Evolutionary conservation across 2,113 vertebrate species (phyloP).

Genomic region (Microtus oregoni): DNA sequence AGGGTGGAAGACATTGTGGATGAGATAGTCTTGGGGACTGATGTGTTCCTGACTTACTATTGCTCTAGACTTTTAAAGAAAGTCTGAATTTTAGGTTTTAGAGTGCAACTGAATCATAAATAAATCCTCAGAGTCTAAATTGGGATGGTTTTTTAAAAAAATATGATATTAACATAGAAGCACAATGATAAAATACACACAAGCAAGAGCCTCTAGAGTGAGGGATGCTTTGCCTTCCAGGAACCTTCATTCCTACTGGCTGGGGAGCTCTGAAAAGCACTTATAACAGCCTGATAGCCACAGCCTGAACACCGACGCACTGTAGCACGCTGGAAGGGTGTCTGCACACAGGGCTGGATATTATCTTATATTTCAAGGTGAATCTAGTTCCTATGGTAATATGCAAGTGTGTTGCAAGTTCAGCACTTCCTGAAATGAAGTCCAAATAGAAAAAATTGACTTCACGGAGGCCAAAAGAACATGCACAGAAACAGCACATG

Average conservation of each 20-base stretch:
- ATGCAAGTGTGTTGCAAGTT: slow-evolving; percentile 29
- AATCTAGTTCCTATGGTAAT: slow-evolving; percentile 61
- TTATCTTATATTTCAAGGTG: slow-evolving; percentile 67
- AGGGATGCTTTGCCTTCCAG: slow-evolving; percentile 54
- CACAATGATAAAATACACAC: slow-evolving; percentile 37
- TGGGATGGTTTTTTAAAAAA: slow-evolving; percentile 10
- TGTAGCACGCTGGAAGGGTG: neutral
- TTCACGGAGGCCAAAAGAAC: neutral
- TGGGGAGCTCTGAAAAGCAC: slow-evolving; percentile 21
- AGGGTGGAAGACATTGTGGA: slow-evolving; percentile 6
- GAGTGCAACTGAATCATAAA: slow-evolving; percentile 1
- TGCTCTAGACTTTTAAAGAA: slow-evolving; percentile 10
- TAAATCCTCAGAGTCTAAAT: slow-evolving; percentile 41
- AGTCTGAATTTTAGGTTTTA: slow-evolving; percentile 32
- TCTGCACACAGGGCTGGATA: slow-evolving; percentile 27
- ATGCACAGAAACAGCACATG: neutral
- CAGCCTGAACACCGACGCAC: neutral
- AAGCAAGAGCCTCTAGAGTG: neutral
- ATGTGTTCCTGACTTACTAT: neutral
- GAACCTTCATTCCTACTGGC: neutral
- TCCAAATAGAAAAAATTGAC: neutral
- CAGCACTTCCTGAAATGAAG: neutral
- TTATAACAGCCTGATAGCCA: neutral
- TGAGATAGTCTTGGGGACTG: neutral
- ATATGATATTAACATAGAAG: slow-evolving; percentile 8